Evolutionary conservation across 2,888 invertebrate species (phyloP).

Genomic region (Taphrorychus bicolor): DNA sequence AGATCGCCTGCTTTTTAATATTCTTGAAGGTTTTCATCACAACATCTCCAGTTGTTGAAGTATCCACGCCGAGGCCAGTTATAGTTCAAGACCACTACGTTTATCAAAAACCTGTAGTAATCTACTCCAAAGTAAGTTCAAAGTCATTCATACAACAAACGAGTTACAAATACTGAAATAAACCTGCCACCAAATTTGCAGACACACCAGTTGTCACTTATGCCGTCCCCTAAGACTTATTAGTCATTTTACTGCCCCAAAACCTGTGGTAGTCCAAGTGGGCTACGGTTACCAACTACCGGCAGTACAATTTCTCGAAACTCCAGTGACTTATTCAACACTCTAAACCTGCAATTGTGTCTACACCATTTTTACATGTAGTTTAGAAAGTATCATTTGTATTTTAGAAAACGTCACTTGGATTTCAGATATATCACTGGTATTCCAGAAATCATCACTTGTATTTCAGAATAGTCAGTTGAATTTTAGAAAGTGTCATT

Average conservation of each 20-base stretch:
- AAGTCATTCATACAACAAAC: neutral
- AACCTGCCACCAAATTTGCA: slow-evolving; percentile 52
- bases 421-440: no score
- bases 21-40: no score
- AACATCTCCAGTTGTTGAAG: no score
- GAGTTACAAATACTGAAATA: neutral
- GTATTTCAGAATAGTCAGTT: no score
- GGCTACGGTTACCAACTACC: slow-evolving; percentile 54
- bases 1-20: no score
- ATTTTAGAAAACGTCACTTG: no score
- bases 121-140: neutral
- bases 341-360: slow-evolving; percentile 6
- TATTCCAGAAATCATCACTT: no score
- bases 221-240: no score
- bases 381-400: no score
- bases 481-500: no score
- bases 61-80: no score
- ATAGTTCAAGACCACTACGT: slow-evolving; percentile 22
- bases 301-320: slow-evolving; percentile 55
- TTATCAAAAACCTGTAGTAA: slow-evolving; percentile 24
- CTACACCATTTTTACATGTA: no score
- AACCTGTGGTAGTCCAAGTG: slow-evolving; percentile 30
- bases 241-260: neutral
- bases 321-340: slow-evolving; percentile 7
- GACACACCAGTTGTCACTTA: slow-evolving; percentile 46